These are phyloP conservation scores for Idaea aversata DNA, from an alignment of 2,888 invertebrate species.

Conservation along the genomic window DNA sequence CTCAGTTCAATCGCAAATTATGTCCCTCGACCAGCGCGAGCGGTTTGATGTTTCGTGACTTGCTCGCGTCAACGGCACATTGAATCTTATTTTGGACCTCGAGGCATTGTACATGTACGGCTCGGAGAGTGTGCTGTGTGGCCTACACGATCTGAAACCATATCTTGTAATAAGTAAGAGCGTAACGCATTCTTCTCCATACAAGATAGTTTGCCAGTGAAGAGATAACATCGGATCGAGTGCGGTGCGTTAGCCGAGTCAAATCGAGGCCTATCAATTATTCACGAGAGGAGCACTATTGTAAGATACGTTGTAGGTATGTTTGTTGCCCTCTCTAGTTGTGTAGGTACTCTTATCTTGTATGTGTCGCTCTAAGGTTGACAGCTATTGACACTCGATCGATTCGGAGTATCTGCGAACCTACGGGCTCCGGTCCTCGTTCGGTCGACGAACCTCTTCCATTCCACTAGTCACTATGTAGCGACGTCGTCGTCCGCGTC, in stretches of 20 bases:
- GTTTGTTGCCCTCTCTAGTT: slow-evolving; percentile 39
- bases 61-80: slow-evolving; percentile 56
- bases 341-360: slow-evolving; percentile 38
- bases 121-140: not conserved
- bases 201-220: slow-evolving; percentile 28
- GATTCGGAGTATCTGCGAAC: slow-evolving; percentile 19
- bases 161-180: not conserved
- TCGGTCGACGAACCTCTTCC: slow-evolving; percentile 20
- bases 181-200: not conserved
- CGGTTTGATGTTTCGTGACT: slow-evolving; percentile 59
- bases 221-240: slow-evolving; percentile 49
- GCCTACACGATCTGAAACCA: not conserved
- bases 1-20: slow-evolving; percentile 20
- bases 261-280: slow-evolving; percentile 59
- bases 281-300: slow-evolving; percentile 57
- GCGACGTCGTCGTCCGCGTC: too few relatives aligned
- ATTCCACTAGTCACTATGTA: not conserved
- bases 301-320: slow-evolving; percentile 44
- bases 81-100: slow-evolving; percentile 58
- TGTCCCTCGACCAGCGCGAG: slow-evolving; percentile 27
- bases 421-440: slow-evolving; percentile 18
- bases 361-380: slow-evolving; percentile 33
- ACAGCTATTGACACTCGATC: slow-evolving; percentile 36
- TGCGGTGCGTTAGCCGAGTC: slow-evolving; percentile 45
- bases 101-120: slow-evolving; percentile 31